A percentile compares a stretch with the other conserved stretches of the same genome.
Evolutionary conservation across 2,888 invertebrate genomes (phyloP).

Genomic region (Bursaphelenchus okinawaensis): DNA sequence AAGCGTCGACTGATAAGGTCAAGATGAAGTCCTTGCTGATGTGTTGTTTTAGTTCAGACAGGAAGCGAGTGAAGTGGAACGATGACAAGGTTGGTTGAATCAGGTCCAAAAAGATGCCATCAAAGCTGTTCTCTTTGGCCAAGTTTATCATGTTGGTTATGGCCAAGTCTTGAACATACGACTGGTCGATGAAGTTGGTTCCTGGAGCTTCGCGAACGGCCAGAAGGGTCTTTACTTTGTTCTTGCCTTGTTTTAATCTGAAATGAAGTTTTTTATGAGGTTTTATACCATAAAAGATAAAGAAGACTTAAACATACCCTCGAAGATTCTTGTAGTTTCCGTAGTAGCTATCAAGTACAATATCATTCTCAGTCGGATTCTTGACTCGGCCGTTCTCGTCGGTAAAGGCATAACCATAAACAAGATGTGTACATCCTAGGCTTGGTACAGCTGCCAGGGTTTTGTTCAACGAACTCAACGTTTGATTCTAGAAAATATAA

Average conservation of each 20-base stretch:
- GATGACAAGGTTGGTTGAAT: neutral
- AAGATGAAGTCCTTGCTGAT: neutral
- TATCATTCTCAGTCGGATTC: constrained; percentile 6
- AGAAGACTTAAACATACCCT: neutral
- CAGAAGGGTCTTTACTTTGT: constrained; percentile 2
- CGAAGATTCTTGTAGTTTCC: constrained; percentile 7
- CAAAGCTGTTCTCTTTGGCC: constrained; percentile 1
- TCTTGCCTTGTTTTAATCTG: too few relatives aligned
- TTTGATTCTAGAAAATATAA: neutral
- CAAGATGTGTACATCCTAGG: constrained; percentile 25
- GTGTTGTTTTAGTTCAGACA: neutral
- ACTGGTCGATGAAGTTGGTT: constrained; percentile 2
- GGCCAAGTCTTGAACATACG: neutral
- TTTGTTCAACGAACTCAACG: neutral
- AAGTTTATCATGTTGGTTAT: neutral
- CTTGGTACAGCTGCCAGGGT: neutral
- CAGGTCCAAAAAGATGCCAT: constrained; percentile 15
- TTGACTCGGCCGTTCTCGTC: neutral
- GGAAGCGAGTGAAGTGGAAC: neutral
- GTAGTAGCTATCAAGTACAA: neutral
- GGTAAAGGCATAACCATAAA: constrained; percentile 24
- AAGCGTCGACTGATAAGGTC: constrained; percentile 5
- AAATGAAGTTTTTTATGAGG: too few relatives aligned
- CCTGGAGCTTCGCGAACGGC: neutral
- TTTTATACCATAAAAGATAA: too few relatives aligned